Evolutionary conservation across 2,888 invertebrate genomes (phyloP).

Genomic region (Cybosia mesomella): DNA sequence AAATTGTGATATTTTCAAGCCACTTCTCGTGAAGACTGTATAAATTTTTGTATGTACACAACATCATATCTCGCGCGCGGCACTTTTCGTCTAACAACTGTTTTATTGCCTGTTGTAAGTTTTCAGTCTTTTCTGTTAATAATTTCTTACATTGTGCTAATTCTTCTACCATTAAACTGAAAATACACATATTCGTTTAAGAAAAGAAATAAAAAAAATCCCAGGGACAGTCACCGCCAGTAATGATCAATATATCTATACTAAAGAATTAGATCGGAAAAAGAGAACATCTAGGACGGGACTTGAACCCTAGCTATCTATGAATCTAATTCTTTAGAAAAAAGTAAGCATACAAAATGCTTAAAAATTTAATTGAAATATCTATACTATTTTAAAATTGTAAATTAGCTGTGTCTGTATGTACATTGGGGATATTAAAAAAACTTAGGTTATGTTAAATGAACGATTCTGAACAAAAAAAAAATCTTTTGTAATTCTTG

Average conservation of each 20-base stretch:
- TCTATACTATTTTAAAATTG: too few species aligned
- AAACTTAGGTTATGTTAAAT: too few species aligned
- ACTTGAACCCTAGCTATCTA: too few species aligned
- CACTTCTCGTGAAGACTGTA: slow-evolving; percentile 82
- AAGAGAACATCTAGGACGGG: too few species aligned
- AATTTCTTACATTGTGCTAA: slow-evolving; percentile 94
- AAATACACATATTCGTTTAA: slow-evolving; percentile 56
- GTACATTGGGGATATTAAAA: too few species aligned
- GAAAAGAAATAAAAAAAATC: background rate
- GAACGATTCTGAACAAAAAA: too few species aligned
- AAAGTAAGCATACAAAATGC: too few species aligned
- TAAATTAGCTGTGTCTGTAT: too few species aligned
- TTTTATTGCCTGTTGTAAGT: slow-evolving; percentile 90
- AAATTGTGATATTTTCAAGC: slow-evolving; percentile 79
- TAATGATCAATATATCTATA: background rate
- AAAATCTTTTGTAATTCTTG: too few species aligned
- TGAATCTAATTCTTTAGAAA: too few species aligned
- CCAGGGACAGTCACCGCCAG: background rate
- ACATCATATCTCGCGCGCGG: slow-evolving; percentile 88
- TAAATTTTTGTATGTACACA: slow-evolving; percentile 89
- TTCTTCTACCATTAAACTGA: slow-evolving; percentile 96
- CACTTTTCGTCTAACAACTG: slow-evolving; percentile 90
- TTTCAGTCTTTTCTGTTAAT: slow-evolving; percentile 90
- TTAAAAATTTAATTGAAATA: too few species aligned
- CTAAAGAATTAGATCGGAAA: too few species aligned